Base-by-base conservation (phyloP, 2,888 invertebrate species). In the Clostera curtula region DNA sequence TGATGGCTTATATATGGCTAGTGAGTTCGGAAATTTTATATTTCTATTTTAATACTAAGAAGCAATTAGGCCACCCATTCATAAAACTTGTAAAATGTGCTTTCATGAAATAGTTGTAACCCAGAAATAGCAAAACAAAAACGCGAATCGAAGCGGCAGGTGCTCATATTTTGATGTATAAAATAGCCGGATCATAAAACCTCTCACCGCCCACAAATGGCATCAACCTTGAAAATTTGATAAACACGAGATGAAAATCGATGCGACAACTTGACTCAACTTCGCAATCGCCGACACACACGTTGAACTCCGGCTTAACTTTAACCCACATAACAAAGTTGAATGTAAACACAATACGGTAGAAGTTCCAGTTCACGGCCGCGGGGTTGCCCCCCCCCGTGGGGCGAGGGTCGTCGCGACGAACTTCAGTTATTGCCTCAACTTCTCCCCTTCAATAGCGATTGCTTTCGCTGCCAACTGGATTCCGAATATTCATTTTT, bases 311-410 rank as follows among this genome's bases (percentile, higher is more conserved):
- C 68, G 67, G 69, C 69, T 83, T 82, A 76, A 83, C 83, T 83
- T 83, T 83, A 83, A 83, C 83, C 83, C 82, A 83, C 79, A 83
- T 83, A 80, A 82, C 82, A 79, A 82, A 83, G 83, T 83, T 83
- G 72, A 79, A 79, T 82, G 82, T 82, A 83, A 83, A 83, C 83
- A 83, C 82, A 82, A 83, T 82, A 80, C 76, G 75, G 66, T 67
- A 68, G 71, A 79, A 79, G 75, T 77, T 71, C 64, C 82, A 75
- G 82, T 82, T 80, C 82, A 82, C 72, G 82, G 82, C 75, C 82
- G 80, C 72, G 66, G 56, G 59, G 61, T 56, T 62, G 52, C 51
- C 51, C 39, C 49, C 36, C 40, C 43, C 43, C 40, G 46, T 33
- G 39, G 33, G 27, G 36, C 36, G 32, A 29, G 36, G 25, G 34